Conservation (phyloP, 1,140 invertebrate species). For the Trachelipus rathkii region DNA sequence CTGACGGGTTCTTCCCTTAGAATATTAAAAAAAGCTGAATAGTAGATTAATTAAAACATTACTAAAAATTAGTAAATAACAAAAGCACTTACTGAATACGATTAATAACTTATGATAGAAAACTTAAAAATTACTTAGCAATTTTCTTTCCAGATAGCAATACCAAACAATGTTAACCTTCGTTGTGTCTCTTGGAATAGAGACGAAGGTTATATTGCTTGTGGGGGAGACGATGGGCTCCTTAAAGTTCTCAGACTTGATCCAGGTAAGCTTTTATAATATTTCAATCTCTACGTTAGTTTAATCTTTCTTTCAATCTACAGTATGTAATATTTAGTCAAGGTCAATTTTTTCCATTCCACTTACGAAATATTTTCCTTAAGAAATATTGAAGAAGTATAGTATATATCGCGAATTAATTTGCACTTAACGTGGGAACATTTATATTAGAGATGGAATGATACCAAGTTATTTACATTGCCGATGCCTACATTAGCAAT, state of each 20-base stretch:
- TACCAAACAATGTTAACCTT: conserved; percentile 88
- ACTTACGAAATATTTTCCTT: not conserved
- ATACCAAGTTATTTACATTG: no score
- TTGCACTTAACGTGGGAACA: no score
- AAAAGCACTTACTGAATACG: not conserved
- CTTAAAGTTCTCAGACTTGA: conserved; percentile 93
- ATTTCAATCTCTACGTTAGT: not conserved
- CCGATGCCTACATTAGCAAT: no score
- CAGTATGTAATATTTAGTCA: not conserved
- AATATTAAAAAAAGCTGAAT: not conserved
- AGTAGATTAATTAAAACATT: not conserved
- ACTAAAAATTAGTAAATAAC: not conserved
- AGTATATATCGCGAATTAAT: no score
- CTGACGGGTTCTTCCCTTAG: no score
- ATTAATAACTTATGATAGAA: not conserved
- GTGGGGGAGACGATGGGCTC: conserved; percentile 90
- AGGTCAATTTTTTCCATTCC: not conserved
- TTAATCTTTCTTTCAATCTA: not conserved
- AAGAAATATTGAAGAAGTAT: no score
- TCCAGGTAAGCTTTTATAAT: conserved; percentile 55
- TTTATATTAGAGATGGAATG: no score
- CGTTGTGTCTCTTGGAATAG: conserved; percentile 91
- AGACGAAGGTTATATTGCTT: conserved; percentile 87
- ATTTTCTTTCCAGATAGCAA: conserved; percentile 68
- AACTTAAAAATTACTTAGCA: not conserved